Percentiles rank a stretch among this genome's conserved stretches.
Conservation (phyloP, 2,113 vertebrate genomes). For the Caloenas nicobarica region DNA sequence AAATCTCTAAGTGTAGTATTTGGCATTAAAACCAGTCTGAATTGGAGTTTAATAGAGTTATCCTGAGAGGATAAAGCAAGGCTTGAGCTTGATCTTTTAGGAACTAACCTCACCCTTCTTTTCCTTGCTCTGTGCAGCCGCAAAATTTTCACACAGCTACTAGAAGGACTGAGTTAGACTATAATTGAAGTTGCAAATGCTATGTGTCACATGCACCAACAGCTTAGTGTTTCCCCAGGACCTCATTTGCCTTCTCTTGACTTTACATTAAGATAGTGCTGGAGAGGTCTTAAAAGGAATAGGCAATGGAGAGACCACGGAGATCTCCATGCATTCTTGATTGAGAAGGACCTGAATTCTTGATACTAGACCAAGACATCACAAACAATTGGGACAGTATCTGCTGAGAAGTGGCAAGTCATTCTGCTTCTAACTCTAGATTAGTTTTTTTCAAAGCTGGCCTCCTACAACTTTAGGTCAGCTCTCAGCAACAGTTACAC, state of each 20-base stretch:
- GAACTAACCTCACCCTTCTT: neutral
- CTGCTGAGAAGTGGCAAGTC: neutral
- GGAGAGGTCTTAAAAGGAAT: constrained; percentile 71
- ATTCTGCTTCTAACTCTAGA: neutral
- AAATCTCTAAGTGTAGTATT: neutral
- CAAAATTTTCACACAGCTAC: neutral
- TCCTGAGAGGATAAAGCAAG: neutral
- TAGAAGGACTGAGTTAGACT: constrained; percentile 22
- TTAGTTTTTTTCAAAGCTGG: neutral
- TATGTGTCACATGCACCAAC: constrained; percentile 57
- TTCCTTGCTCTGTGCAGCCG: neutral
- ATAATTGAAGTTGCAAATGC: constrained; percentile 73
- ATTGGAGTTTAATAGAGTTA: neutral
- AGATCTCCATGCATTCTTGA: constrained; percentile 9
- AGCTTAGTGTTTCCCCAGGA: constrained; percentile 79
- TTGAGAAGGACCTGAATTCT: constrained; percentile 81
- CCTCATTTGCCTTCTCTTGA: constrained; percentile 68
- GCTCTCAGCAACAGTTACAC: neutral
- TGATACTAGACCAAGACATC: constrained; percentile 71
- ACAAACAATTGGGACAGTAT: neutral
- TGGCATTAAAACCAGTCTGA: neutral
- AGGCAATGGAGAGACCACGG: constrained; percentile 68
- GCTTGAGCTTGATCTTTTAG: neutral
- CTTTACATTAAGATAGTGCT: constrained; percentile 72
- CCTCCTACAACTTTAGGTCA: neutral